Conservation (phyloP, 37 sponge, comb jelly and placozoan genomes). For the Crambe crambe region DNA sequence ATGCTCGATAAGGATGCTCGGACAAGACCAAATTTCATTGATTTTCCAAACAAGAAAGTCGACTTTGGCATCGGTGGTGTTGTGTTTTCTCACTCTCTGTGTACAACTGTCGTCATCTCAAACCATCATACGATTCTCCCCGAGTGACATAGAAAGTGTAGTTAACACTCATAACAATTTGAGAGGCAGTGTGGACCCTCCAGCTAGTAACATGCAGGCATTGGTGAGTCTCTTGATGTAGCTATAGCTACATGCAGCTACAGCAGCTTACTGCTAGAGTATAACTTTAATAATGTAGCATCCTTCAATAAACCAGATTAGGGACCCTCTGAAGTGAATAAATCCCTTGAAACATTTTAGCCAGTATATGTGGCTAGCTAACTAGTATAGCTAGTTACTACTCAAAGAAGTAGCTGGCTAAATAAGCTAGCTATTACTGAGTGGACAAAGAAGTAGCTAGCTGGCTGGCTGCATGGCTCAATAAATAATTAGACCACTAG, state of each 20-base stretch:
- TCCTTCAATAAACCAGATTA: too few species aligned
- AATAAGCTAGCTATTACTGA: too few species aligned
- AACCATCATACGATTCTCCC: background rate
- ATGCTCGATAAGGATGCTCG: background rate
- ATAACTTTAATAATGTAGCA: background rate
- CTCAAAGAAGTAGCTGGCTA: too few species aligned
- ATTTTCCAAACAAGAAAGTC: background rate
- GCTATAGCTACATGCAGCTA: background rate
- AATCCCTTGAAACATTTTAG: too few species aligned
- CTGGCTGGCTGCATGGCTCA: too few species aligned
- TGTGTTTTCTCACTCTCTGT: background rate
- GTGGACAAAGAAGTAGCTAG: too few species aligned
- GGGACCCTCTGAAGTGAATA: too few species aligned
- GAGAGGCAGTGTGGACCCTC: slow-evolving; percentile 47
- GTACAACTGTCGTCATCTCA: background rate
- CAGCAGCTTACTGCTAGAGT: background rate
- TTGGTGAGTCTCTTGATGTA: slow-evolving; percentile 34
- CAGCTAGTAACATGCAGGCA: slow-evolving; percentile 60
- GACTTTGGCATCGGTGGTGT: background rate
- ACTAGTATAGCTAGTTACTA: too few species aligned
- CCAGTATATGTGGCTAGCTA: too few species aligned
- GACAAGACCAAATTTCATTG: background rate
- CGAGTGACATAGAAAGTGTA: slow-evolving; percentile 19
- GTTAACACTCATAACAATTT: slow-evolving; percentile 46
- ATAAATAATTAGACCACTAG: too few species aligned